Percentiles rank a stretch among this genome's conserved stretches.
phyloP scores from a whole-genome alignment of 2,797 vertebrate species.

The Bucorvus abyssinicus region DNA sequence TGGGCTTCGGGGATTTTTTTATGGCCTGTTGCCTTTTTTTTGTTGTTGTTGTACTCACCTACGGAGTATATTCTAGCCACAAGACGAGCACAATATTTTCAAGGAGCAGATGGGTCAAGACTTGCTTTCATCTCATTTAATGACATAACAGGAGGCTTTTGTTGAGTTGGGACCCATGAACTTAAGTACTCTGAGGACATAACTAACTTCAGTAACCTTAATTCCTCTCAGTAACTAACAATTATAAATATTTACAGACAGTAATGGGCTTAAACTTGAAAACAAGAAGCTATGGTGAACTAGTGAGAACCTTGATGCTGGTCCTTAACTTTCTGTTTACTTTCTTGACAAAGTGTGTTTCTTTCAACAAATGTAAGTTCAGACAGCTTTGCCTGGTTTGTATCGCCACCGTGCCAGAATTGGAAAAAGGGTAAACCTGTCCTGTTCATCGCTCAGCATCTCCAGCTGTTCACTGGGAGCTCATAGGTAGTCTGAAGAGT shows the following conservation, averaged over 20 bases:
- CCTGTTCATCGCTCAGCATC: not conserved
- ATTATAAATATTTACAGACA: not conserved
- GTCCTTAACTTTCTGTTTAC: not conserved
- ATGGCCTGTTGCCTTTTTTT: not conserved
- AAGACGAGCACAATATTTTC: not conserved
- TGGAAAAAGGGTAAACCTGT: not conserved
- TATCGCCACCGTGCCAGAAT: not conserved
- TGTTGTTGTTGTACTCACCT: not conserved
- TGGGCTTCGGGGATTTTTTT: not conserved
- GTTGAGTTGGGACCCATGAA: not conserved
- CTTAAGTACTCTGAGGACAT: not conserved
- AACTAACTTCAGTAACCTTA: not conserved
- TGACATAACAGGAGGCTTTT: not conserved
- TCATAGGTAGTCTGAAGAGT: not conserved
- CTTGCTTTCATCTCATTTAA: not conserved
- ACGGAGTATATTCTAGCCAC: not conserved
- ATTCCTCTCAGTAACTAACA: not conserved
- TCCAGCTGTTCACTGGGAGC: not conserved
- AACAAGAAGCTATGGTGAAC: not conserved
- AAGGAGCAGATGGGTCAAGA: not conserved
- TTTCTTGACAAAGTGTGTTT: not conserved
- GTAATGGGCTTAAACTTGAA: not conserved
- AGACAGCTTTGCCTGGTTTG: not conserved
- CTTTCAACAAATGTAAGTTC: not conserved
- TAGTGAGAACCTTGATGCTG: not conserved